Evolutionary conservation across 30 jellyfish, hydroid and myxozoan genomes (phyloP).

Genomic region (Hydractinia symbiolongicarpus): DNA sequence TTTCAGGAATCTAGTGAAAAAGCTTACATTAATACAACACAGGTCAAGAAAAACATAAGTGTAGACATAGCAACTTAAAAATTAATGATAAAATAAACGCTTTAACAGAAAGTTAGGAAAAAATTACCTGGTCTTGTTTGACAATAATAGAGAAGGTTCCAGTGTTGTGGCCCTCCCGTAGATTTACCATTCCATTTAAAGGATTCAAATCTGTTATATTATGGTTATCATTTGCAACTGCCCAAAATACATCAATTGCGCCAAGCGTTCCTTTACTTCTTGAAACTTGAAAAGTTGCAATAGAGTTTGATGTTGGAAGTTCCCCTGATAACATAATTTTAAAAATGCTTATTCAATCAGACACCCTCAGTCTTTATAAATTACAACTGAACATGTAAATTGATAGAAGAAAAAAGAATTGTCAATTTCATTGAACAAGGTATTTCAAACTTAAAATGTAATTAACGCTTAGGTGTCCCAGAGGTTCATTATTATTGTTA

Average conservation of each 20-base stretch:
- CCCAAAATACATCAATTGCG: constrained; percentile 58
- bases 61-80: neutral
- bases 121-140: constrained; percentile 48
- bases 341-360: no score
- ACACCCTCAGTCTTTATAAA: no score
- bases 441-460: no score
- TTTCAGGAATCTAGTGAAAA: constrained; percentile 67
- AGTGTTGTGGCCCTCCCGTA: constrained; percentile 31
- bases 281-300: constrained; percentile 35
- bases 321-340: constrained; percentile 21
- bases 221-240: constrained; percentile 9
- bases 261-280: constrained; percentile 67
- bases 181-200: constrained; percentile 38
- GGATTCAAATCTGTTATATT: constrained; percentile 50
- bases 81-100: no score
- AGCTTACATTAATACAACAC: neutral
- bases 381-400: no score
- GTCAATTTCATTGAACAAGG: no score
- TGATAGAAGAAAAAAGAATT: no score
- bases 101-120: neutral
- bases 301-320: constrained; percentile 12
- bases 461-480: no score
- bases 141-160: constrained; percentile 34
- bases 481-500: no score
- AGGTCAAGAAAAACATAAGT: neutral